Evolutionary conservation across 2,888 invertebrate species (phyloP), one percentile per base, ranked within the genome.

Genomic region (Cloeon dipterum): DNA sequence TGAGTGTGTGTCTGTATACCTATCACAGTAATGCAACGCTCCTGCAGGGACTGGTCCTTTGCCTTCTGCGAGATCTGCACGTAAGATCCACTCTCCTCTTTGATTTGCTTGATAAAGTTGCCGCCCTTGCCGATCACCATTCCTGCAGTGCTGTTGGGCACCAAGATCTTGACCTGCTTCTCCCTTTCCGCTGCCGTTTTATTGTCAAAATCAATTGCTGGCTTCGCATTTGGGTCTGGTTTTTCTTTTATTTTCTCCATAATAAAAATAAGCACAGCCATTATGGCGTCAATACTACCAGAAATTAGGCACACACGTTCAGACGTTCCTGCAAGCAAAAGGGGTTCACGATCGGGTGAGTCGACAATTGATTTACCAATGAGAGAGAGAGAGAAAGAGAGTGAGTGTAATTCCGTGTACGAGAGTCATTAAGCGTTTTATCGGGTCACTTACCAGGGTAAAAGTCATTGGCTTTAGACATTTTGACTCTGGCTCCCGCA

Each of bases 391-490:
- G n/a, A n/a, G n/a, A n/a, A n/a, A n/a, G n/a, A n/a, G n/a, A n/a
- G n/a, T n/a, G 25, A 10, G 25, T 23, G n/a, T n/a, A n/a, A n/a
- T n/a, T n/a, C n/a, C n/a, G n/a, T n/a, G n/a, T n/a, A n/a, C n/a
- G n/a, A n/a, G n/a, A n/a, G n/a, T n/a, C n/a, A n/a, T n/a, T 23
- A 23, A 7, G 11, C 23, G 11, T 23, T 29, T 29, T 29, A 29
- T n/a, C 8, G 7, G 8, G n/a, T 18, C 34, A 39, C 63, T 63
- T 59, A 94, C 94, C 94, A 62, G 94, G 96, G 66, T 94, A 96
- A 59, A 88, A 93, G 58, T 96, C 96, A 54, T 91, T 91, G 38
- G 91, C 86, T 64, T 94, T 96, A 51, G 94, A 96, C 94, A 96
- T 96, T 68, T 96, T 96, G 49, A 98, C 88, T 51, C 89, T 72